A percentile compares a stretch with the other conserved stretches of the same genome.
These are phyloP conservation scores for Ploceus nigricollis DNA, from an alignment of 2,113 vertebrate genomes.

Conservation along the genomic window DNA sequence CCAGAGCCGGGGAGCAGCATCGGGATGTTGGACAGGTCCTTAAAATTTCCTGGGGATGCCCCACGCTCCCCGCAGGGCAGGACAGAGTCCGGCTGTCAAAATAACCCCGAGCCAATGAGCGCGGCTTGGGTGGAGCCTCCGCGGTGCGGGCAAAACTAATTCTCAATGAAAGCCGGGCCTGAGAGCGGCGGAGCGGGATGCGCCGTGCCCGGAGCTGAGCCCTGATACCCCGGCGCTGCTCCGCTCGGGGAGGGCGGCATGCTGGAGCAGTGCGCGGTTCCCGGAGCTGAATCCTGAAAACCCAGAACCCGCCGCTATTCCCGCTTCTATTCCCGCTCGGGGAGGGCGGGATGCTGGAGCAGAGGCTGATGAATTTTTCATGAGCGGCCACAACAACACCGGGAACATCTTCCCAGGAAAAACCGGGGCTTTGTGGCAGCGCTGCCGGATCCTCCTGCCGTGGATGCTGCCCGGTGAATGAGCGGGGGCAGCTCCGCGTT, in stretches of 20 bases:
- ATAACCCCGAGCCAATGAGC: slow-evolving; percentile 75
- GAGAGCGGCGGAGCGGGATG: not conserved
- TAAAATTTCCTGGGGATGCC: not conserved
- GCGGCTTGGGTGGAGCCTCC: slow-evolving; percentile 73
- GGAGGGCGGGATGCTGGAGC: not conserved
- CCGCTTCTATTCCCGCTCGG: too few species aligned
- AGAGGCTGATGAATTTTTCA: slow-evolving; percentile 72
- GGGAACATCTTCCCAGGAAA: slow-evolving; percentile 73
- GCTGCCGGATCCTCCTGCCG: slow-evolving; percentile 25
- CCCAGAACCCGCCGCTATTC: too few species aligned
- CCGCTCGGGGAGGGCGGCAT: too few species aligned
- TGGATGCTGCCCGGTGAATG: not conserved
- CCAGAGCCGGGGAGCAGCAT: not conserved
- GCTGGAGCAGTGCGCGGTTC: too few species aligned
- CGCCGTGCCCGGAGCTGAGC: not conserved
- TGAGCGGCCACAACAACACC: slow-evolving; percentile 68
- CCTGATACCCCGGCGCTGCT: too few species aligned
- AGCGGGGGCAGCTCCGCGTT: not conserved
- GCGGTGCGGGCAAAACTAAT: slow-evolving; percentile 67
- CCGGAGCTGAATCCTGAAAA: too few species aligned
- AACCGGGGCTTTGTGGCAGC: slow-evolving; percentile 57
- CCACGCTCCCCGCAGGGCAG: not conserved
- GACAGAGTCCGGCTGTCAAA: slow-evolving; percentile 42
- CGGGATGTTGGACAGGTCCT: not conserved
- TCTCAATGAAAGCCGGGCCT: slow-evolving; percentile 67